These are phyloP conservation scores for Manis pentadactyla DNA, from an alignment of 2,797 vertebrate genomes.

Conservation along the genomic window DNA sequence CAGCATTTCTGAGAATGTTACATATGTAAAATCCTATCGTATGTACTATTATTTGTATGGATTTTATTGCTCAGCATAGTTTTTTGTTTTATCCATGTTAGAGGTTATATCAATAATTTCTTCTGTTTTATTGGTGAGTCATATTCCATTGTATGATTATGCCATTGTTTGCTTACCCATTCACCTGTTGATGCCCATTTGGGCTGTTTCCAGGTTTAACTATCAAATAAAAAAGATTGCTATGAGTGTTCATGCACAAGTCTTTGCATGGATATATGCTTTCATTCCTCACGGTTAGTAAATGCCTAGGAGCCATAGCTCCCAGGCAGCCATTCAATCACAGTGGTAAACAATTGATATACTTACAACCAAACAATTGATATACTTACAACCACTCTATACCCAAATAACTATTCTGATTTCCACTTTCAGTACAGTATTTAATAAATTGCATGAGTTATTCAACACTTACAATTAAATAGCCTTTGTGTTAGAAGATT, in stretches of 20 bases:
- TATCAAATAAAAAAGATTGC: not conserved
- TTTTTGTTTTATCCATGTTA: not conserved
- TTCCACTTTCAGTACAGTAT: too few species aligned
- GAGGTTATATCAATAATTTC: not conserved
- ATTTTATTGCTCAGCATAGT: not conserved
- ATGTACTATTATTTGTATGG: not conserved
- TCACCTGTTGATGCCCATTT: not conserved
- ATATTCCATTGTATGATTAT: accelerated
- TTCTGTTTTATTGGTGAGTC: not conserved
- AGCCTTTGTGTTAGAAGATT: too few species aligned
- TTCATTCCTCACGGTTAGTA: not conserved
- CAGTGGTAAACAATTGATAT: too few species aligned
- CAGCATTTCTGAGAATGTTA: not conserved
- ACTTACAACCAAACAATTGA: too few species aligned
- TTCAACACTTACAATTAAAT: too few species aligned
- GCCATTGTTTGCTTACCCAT: not conserved
- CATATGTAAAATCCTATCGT: not conserved
- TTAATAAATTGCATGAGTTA: too few species aligned
- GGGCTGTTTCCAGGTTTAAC: not conserved
- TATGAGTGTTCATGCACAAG: not conserved
- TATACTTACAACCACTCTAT: too few species aligned
- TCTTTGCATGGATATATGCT: not conserved
- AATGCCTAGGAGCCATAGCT: not conserved
- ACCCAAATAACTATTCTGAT: too few species aligned
- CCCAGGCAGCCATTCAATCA: too few species aligned